Base-by-base conservation (phyloP, 2,113 vertebrate genomes). In the Meleagris gallopavo region DNA sequence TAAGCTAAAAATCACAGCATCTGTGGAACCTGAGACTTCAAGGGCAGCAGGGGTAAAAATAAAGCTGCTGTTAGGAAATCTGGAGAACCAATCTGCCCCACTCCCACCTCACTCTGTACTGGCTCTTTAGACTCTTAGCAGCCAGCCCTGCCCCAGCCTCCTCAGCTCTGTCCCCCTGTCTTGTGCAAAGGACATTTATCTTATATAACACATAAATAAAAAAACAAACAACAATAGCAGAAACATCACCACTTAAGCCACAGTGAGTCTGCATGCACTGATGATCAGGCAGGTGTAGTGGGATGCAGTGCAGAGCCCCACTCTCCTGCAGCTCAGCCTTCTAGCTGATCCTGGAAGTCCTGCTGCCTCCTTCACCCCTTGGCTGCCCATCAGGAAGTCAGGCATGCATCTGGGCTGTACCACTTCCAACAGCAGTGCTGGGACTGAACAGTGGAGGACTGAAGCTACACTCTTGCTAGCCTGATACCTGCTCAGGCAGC, bases 271-370 rank as follows among this genome's bases (percentile, higher is more conserved):
- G 73, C 38, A 25, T 29, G n/a, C 4, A 19, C 18, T 10, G 54
- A 36, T 0, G 0, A 61, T 4, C 0, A 1, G 29, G 34, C 40
- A 54, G 13, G 29, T 1, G 3, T 36, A 29, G 21, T n/a, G 20
- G 43, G 69, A 69, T 54, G 27, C 25, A 62, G 57, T 18, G 8
- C 22, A 32, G 25, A 65, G 43, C 30, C 13, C 22, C 25, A 8
- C 21, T 15, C 40, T 62, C 10, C n/a, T 32, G 5, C 72, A 29
- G 32, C 41, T 83, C 73, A 65, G 74, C 36, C 30, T 77, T 54
- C n/a, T 24, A 8, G 45, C 46, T 24, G 16, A 38, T 17, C 60
- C 41, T 62, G 70, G 11, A 60, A 57, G 55, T 34, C 22, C 81
- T 62, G 13, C 32, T 40, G 36, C 41, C 43, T 17, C 36, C n/a